Evolutionary conservation across 2,888 invertebrate genomes (phyloP), one percentile per base, ranked within the genome.

Genomic region (Temnothorax ravouxi): DNA sequence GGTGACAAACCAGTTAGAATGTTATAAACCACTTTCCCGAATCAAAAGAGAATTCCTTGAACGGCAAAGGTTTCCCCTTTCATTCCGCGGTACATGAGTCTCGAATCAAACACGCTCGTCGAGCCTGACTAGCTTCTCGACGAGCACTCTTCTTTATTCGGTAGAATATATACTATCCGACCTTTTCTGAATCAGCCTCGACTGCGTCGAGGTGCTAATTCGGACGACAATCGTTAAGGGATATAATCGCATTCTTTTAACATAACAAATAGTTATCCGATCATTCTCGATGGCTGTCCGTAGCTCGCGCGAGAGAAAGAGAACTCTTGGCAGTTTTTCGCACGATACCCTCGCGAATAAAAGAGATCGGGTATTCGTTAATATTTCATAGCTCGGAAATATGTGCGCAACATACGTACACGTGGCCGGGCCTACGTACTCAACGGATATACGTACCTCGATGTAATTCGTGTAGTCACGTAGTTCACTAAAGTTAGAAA

Each of bases 401-500:
- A 9, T 25, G n/a, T 54, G 34, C 18, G 47, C 29, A 25, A 62
- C 13, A 29, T 41, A 9, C 61, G 25, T 59, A 34, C 50, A 56
- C n/a, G 29, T 6, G 13, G 11, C 25, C 21, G 15, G 21, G 41
- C n/a, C 71, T 15, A 15, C 79, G 59, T 75, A 50, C 34, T 59
- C 18, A 47, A 71, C 34, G 44, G 59, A 71, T 80, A 61, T 71
- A 71, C 71, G 79, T 80, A 80, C 71, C 71, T 80, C 71, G 47
- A 71, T 80, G 79, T 80, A 80, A 69, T 79, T 64, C 21, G 21
- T 56, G 59, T 67, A 84, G 72, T 69, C 52, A 61, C 47, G 79
- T 84, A 85, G 87, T 74, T 66, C 79, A 21, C 69, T 66, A 85
- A 74, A 86, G 62, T 87, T 84, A 80, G 54, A 71, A 69, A 66